Conservation (phyloP, 2,113 vertebrate genomes). For the Phainopepla nitens region DNA sequence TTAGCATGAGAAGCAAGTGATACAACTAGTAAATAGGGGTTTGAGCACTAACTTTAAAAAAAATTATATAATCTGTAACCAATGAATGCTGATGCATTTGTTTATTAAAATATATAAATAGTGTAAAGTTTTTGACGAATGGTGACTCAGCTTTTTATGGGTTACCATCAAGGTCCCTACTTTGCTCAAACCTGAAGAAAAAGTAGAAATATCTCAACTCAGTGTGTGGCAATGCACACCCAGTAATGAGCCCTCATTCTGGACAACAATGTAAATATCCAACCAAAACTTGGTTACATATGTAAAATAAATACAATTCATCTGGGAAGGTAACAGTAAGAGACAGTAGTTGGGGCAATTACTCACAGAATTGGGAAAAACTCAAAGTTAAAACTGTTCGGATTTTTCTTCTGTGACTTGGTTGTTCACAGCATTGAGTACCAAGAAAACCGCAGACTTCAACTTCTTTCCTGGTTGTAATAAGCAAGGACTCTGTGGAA, state of each 20-base stretch:
- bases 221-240: rapidly evolving
- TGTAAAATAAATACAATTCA: neutral
- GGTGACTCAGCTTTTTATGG: neutral
- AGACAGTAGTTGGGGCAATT: neutral
- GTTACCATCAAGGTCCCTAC: neutral
- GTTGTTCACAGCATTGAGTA: neutral
- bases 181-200: neutral
- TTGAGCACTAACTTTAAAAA: neutral
- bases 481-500: neutral
- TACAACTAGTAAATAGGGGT: neutral
- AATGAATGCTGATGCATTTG: neutral
- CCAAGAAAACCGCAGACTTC: neutral
- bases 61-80: neutral
- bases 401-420: neutral
- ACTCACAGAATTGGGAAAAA: neutral
- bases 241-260: neutral
- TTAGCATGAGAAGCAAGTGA: neutral
- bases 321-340: neutral
- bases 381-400: neutral
- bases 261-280: neutral
- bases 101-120: neutral
- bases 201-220: neutral
- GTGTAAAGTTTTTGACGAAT: neutral
- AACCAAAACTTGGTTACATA: neutral
- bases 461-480: neutral